Evolutionary conservation across 2,113 vertebrate genomes (phyloP).

Genomic region (Thalassarche chlororhynchos): DNA sequence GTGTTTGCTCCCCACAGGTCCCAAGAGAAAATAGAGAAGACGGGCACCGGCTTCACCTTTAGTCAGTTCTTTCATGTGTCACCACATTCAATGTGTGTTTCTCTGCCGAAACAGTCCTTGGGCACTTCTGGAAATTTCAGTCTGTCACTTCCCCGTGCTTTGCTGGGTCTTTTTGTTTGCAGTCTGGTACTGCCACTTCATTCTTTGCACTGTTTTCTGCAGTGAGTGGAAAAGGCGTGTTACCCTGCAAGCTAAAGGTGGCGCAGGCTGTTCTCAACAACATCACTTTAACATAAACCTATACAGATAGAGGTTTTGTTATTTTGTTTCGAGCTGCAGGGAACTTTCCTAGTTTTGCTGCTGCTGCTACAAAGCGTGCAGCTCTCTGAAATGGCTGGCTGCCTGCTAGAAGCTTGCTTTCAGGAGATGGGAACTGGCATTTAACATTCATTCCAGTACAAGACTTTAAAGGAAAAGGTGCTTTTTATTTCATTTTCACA

Average conservation of each 20-base stretch:
- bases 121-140: neutral
- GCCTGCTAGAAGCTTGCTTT: neutral
- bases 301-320: neutral
- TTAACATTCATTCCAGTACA: neutral
- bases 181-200: neutral
- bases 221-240: neutral
- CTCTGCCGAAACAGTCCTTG: neutral
- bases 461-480: neutral
- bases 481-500: neutral
- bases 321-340: neutral
- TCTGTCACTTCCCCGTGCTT: neutral
- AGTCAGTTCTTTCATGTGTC: neutral
- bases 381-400: neutral
- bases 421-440: neutral
- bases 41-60: neutral
- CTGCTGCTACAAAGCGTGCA: neutral
- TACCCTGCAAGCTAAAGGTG: neutral
- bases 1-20: neutral
- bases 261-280: neutral
- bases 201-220: slow-evolving; percentile 23
- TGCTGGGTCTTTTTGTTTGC: slow-evolving; percentile 4
- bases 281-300: neutral
- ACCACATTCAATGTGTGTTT: neutral
- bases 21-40: neutral
- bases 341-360: neutral